These are phyloP conservation scores for Oceanodroma leucorhoa DNA, from an alignment of 2,797 vertebrate species.

Conservation along the genomic window DNA sequence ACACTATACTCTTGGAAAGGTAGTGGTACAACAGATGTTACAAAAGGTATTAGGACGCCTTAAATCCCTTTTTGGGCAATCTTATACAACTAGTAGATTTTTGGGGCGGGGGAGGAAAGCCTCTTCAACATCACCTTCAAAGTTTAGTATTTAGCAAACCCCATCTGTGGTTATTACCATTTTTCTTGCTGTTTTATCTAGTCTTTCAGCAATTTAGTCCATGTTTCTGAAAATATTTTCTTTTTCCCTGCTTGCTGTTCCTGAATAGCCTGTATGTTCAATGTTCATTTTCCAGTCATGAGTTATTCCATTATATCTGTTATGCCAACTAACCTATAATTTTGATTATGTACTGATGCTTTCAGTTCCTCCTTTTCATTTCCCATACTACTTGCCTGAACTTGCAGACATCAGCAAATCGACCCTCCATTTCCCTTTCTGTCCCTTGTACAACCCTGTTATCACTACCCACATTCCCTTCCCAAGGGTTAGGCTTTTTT, in stretches of 20 bases:
- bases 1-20: neutral
- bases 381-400: neutral
- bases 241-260: neutral
- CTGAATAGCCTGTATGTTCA: neutral
- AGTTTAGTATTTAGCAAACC: neutral
- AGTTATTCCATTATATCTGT: neutral
- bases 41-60: neutral
- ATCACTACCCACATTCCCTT: slow-evolving; percentile 40
- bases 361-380: neutral
- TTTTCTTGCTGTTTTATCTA: neutral
- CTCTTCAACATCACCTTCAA: neutral
- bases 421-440: neutral
- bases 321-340: neutral
- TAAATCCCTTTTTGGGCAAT: neutral
- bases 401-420: slow-evolving; percentile 1
- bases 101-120: accelerated
- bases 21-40: neutral
- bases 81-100: neutral
- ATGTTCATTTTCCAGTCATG: neutral
- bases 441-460: slow-evolving; percentile 29
- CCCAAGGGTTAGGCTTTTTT: slow-evolving; percentile 27
- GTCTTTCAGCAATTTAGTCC: neutral
- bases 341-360: slow-evolving; percentile 23
- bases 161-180: neutral
- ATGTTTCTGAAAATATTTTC: neutral